Evolutionary conservation across 2,888 invertebrate species (phyloP).

Genomic region (Elegia similella): DNA sequence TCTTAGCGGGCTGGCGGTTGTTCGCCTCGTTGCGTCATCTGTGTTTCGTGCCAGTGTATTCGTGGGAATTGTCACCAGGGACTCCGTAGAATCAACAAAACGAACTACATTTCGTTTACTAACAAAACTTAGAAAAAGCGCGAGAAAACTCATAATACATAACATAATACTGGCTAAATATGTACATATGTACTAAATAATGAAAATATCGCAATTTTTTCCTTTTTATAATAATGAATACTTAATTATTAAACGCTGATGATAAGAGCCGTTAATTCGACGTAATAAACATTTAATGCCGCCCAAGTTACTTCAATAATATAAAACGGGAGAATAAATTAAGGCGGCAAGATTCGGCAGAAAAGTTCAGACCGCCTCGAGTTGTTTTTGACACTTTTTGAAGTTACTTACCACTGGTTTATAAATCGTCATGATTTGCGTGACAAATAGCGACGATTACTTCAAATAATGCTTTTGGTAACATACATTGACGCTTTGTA

Average conservation of each 20-base stretch:
- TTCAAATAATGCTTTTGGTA: background rate
- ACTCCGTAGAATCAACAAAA: no score
- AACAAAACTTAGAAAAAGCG: no score
- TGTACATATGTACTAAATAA: no score
- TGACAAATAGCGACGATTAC: background rate
- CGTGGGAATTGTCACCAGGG: no score
- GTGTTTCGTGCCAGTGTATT: no score
- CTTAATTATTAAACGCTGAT: background rate
- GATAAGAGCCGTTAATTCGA: background rate
- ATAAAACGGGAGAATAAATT: conserved; percentile 2
- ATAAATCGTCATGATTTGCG: background rate
- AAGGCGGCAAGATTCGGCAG: background rate
- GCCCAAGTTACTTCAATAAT: background rate
- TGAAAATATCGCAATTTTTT: no score
- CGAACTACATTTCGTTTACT: no score
- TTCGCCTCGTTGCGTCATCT: no score
- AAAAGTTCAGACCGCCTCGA: background rate
- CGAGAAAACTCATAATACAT: no score
- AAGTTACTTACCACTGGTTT: background rate
- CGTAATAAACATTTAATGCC: background rate
- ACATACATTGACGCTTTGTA: background rate
- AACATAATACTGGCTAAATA: no score
- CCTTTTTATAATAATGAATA: no score
- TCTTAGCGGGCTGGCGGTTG: no score
- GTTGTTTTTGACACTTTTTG: background rate